A percentile compares a stretch with the other conserved stretches of the same genome.
Evolutionary conservation across 2,113 vertebrate species (phyloP).

Genomic region (Naja naja): DNA sequence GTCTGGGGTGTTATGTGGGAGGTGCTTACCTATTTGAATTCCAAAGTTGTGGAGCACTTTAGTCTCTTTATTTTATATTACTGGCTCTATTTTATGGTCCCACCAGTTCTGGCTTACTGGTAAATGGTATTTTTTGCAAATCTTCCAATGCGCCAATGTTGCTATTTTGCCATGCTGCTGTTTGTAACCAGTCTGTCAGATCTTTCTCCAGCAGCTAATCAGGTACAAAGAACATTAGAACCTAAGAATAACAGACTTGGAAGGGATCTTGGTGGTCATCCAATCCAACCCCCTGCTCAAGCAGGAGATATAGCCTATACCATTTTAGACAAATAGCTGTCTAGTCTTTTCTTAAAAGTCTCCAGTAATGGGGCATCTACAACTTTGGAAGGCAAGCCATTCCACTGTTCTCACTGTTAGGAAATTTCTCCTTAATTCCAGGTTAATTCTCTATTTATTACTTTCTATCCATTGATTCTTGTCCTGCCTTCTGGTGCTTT

Average conservation of each 20-base stretch:
- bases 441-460: not conserved
- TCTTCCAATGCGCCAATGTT: not conserved
- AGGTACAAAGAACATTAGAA: not conserved
- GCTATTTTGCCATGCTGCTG: not conserved
- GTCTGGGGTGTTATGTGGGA: not conserved
- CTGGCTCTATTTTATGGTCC: not conserved
- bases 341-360: no score
- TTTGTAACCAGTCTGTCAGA: not conserved
- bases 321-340: no score
- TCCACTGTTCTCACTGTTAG: no score
- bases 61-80: not conserved
- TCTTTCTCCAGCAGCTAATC: not conserved
- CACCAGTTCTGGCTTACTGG: not conserved
- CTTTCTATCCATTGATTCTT: not conserved
- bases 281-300: not conserved
- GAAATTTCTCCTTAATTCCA: not conserved
- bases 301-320: not conserved
- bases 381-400: no score
- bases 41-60: not conserved
- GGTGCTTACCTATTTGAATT: not conserved
- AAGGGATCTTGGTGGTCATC: not conserved
- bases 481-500: not conserved
- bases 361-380: no score
- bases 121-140: not conserved
- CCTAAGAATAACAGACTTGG: not conserved